Evolutionary conservation across 1,140 invertebrate species (phyloP).

Genomic region (Papilio dardanus): DNA sequence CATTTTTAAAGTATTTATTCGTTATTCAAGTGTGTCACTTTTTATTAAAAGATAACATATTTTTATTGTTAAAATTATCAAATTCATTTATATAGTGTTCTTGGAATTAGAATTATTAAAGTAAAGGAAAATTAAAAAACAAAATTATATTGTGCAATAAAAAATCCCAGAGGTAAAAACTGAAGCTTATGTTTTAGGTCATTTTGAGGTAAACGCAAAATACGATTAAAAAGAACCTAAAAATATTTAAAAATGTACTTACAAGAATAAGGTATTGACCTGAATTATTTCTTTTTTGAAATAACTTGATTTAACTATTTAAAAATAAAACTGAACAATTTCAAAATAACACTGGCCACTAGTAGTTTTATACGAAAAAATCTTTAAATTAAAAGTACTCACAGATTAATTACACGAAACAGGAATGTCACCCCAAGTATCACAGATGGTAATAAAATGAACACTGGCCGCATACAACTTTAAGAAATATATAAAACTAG

Average conservation of each 20-base stretch:
- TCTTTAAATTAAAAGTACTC: neutral
- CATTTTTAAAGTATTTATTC: no score
- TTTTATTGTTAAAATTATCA: neutral
- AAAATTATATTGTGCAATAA: neutral
- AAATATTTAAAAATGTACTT: neutral
- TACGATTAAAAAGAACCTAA: neutral
- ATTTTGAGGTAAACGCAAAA: neutral
- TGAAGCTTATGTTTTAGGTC: no score
- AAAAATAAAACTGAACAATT: neutral
- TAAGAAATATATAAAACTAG: neutral
- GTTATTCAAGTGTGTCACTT: no score
- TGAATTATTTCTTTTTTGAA: neutral
- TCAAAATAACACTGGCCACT: slow-evolving; percentile 7
- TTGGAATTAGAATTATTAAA: neutral
- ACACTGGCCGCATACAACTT: neutral
- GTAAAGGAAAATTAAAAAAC: neutral
- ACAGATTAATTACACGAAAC: slow-evolving; percentile 16
- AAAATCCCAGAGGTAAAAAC: neutral
- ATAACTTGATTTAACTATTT: neutral
- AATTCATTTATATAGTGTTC: neutral
- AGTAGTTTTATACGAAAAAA: neutral
- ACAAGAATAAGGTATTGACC: neutral
- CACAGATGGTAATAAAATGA: neutral
- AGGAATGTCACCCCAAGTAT: neutral
- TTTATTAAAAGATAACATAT: no score